Conservation (phyloP, 2,113 vertebrate genomes). For the Hemibates koningsi region DNA sequence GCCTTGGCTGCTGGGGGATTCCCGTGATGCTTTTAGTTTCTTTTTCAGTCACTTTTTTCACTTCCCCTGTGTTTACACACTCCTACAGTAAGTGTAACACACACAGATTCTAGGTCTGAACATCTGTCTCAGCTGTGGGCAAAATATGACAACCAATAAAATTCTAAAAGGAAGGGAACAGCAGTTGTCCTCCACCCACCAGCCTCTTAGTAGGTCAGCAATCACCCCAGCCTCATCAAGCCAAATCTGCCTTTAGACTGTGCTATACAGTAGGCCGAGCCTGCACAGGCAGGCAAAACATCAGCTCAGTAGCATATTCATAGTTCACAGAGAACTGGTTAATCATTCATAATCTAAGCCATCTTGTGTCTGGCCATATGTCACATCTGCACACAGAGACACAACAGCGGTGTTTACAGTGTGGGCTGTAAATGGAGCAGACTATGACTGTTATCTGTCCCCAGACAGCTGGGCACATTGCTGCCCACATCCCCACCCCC, state of each 20-base stretch:
- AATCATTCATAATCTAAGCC: not conserved
- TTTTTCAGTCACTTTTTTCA: accelerated
- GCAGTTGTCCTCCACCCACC: accelerated
- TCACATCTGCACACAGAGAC: not conserved
- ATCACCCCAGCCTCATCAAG: not conserved
- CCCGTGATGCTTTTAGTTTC: not conserved
- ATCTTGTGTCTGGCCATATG: accelerated
- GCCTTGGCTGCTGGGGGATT: accelerated
- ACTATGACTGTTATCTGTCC: accelerated
- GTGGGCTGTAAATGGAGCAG: accelerated
- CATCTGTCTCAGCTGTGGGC: accelerated
- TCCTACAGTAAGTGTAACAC: not conserved
- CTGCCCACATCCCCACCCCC: too few relatives aligned
- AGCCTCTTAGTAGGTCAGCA: not conserved
- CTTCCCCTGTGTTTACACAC: accelerated
- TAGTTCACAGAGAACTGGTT: accelerated
- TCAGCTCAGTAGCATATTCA: not conserved
- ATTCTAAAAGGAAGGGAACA: not conserved
- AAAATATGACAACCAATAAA: not conserved
- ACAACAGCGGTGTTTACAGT: accelerated
- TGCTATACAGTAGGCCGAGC: accelerated
- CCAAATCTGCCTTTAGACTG: not conserved
- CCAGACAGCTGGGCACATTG: too few relatives aligned
- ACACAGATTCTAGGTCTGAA: accelerated
- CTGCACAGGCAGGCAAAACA: not conserved